Evolutionary conservation across 2,797 vertebrate genomes (phyloP), one percentile per base, ranked within the genome.

Genomic region (Sphenodon punctatus): DNA sequence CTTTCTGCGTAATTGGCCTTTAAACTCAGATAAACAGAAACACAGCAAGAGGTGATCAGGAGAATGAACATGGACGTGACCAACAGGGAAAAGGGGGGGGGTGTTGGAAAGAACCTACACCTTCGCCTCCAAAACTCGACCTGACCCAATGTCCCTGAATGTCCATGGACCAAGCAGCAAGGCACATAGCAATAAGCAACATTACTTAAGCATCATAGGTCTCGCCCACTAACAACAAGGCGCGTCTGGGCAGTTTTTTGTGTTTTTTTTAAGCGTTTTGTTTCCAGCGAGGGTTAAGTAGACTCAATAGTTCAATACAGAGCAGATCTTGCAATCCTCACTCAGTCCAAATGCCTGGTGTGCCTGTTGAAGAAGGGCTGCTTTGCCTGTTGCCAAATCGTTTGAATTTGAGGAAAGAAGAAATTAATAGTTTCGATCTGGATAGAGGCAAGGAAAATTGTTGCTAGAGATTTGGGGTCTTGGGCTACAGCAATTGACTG

Each of bases 1-100:
- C 78, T 93, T 84, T 92, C 75, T 68, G 86, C 6, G 56, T 84
- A 53, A 32, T 79, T 84, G 27, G 43, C 36, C 36, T 80, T 79
- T 79, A 10, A 76, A 53, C 49, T 41, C 27, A 1, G 0, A n/a
- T n/a, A 10, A 11, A n/a, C n/a, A n/a, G n/a, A n/a, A 9, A n/a
- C 16, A 7, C 3, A 11, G 49, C 4, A n/a, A n/a, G n/a, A n/a
- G n/a, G n/a, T n/a, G n/a, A n/a, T n/a, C n/a, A n/a, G n/a, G n/a
- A n/a, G n/a, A n/a, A n/a, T n/a, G n/a, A n/a, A n/a, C n/a, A n/a
- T n/a, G n/a, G n/a, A n/a, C n/a, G n/a, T n/a, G n/a, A n/a, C n/a
- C n/a, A n/a, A n/a, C n/a, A n/a, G n/a, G n/a, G n/a, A n/a, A n/a
- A n/a, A n/a, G n/a, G n/a, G n/a, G n/a, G n/a, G n/a, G n/a, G n/a